A percentile compares a stretch with the other conserved stretches of the same genome.
phyloP scores from a whole-genome alignment of 2,888 invertebrate genomes.

The Podotricha telesiphe region DNA sequence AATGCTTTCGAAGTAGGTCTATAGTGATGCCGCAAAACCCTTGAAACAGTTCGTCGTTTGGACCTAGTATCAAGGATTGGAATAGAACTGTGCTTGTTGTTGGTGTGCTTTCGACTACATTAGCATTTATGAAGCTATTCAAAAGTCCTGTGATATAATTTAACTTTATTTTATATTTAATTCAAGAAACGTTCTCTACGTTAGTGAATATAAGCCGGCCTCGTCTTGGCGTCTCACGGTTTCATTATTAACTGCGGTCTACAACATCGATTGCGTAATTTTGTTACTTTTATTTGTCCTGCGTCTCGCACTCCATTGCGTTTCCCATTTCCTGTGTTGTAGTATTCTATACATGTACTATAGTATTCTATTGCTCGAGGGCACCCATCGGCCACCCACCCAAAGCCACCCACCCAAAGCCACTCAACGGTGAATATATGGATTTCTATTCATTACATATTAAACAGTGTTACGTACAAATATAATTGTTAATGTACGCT shows the following conservation, averaged over 20 bases:
- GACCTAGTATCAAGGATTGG: too few species aligned
- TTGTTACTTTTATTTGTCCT: neutral
- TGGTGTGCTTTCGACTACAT: too few species aligned
- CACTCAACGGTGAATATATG: neutral
- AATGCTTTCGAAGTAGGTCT: too few species aligned
- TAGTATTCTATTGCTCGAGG: conserved; percentile 18
- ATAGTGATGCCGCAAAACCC: too few species aligned
- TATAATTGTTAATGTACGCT: neutral
- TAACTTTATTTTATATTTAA: too few species aligned
- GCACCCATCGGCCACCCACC: neutral
- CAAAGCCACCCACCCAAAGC: too few species aligned
- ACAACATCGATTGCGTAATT: neutral
- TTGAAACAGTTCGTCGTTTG: too few species aligned
- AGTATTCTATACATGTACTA: too few species aligned
- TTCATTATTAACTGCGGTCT: neutral
- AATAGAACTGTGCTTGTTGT: too few species aligned
- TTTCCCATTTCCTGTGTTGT: conserved; percentile 7
- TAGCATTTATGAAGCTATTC: too few species aligned
- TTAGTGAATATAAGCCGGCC: neutral
- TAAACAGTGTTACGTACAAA: neutral
- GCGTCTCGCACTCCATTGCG: neutral
- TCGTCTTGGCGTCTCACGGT: neutral
- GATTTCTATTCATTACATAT: conserved; percentile 4
- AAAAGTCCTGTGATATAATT: too few species aligned
- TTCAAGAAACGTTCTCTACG: too few species aligned